Percentiles rank a stretch among this genome's conserved stretches.
Evolutionary conservation across 2,888 invertebrate species (phyloP).

Genomic region (Ectobius pallidus): DNA sequence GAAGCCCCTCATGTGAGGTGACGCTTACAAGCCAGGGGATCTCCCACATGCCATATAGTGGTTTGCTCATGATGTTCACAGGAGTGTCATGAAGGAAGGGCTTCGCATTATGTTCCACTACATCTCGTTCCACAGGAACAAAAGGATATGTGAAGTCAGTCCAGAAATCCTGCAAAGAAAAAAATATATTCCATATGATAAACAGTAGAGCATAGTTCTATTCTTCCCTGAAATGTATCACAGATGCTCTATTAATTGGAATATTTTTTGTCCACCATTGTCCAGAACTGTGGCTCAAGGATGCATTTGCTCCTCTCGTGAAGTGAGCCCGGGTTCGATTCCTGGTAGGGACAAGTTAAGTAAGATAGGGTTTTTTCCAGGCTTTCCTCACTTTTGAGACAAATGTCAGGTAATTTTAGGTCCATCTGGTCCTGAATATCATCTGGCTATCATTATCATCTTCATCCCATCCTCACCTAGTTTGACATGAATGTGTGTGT

Average conservation of each 20-base stretch:
- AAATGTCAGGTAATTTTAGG: no score
- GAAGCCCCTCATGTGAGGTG: constrained; percentile 42
- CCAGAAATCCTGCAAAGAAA: neutral
- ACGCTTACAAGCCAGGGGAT: constrained; percentile 42
- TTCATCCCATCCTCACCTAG: no score
- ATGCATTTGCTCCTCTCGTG: neutral
- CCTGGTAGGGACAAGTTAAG: no score
- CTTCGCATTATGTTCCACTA: constrained; percentile 20
- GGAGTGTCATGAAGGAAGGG: constrained; percentile 36
- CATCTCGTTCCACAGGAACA: constrained; percentile 38
- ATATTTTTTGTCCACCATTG: neutral
- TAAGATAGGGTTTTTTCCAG: no score
- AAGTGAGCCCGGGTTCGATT: no score
- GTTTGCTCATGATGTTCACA: constrained; percentile 29
- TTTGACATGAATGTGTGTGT: neutral
- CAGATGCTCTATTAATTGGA: neutral
- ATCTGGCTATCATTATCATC: no score
- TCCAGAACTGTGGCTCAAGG: neutral
- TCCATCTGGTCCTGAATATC: no score
- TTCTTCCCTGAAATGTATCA: neutral
- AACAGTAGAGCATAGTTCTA: neutral
- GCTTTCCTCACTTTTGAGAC: no score
- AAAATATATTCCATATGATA: neutral
- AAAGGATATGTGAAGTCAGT: constrained; percentile 37
- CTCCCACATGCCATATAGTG: constrained; percentile 5